Conservation (phyloP, 2,888 invertebrate species). For the Schrankia costaestrigalis region DNA sequence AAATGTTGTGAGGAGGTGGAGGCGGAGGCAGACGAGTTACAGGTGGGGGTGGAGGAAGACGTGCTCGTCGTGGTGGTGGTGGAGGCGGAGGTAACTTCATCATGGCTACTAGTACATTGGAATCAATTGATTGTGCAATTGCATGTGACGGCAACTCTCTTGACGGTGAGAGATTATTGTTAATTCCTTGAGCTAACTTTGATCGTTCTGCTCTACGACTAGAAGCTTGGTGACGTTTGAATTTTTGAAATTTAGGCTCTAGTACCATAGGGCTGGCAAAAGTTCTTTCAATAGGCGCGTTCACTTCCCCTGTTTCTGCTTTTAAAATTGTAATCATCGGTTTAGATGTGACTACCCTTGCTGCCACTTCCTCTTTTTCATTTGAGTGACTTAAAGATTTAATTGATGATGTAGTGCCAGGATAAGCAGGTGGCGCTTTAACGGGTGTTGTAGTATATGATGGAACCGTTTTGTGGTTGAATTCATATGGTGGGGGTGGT, state of each 20-base stretch:
- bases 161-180: slow-evolving; percentile 69
- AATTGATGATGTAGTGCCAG: slow-evolving; percentile 54
- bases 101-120: slow-evolving; percentile 80
- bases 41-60: slow-evolving; percentile 86
- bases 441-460: slow-evolving; percentile 51
- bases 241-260: slow-evolving; percentile 74
- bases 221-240: slow-evolving; percentile 72
- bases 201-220: slow-evolving; percentile 83
- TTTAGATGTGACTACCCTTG: slow-evolving; percentile 87
- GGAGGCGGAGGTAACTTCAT: slow-evolving; percentile 82
- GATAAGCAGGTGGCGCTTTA: slow-evolving; percentile 86
- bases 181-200: slow-evolving; percentile 76
- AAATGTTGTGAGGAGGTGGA: slow-evolving; percentile 91
- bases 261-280: slow-evolving; percentile 75
- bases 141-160: slow-evolving; percentile 61
- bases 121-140: slow-evolving; percentile 60
- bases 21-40: slow-evolving; percentile 83
- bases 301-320: slow-evolving; percentile 87
- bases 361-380: slow-evolving; percentile 85
- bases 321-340: slow-evolving; percentile 88
- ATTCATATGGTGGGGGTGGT: slow-evolving; percentile 87
- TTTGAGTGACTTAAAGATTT: slow-evolving; percentile 40
- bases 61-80: slow-evolving; percentile 78
- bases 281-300: slow-evolving; percentile 80
- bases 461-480: slow-evolving; percentile 80